Base-by-base conservation (phyloP, 1,140 invertebrate genomes). In the Oncopeltus fasciatus region DNA sequence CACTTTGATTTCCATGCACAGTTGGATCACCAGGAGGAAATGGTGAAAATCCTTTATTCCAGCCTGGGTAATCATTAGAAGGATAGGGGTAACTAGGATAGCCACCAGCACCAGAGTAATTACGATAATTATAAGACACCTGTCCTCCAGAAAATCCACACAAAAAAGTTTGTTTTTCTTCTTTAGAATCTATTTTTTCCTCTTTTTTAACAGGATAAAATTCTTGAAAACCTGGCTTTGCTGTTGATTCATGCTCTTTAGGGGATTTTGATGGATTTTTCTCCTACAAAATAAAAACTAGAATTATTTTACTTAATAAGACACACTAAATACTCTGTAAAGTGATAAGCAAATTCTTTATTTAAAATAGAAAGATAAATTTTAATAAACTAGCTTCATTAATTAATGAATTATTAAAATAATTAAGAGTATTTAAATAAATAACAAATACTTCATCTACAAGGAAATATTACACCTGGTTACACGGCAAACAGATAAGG, bases 141-240 rank as follows among this genome's bases (percentile, higher is more conserved):
- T 61, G 46, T 16, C 60, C 60, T 8, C 60, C 60, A 33, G 46
- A 53, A 24, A 61, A 61, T 14, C 60, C 60, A 53, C 28, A 59
- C 16, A 21, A 26, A 33, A 61, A 61, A 9, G n/a, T 31, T 21
- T 61, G 60, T 16, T 61, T 61, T 53, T 61, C 38, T 28, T 26
- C 47, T 53, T 61, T 44, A 4, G 26, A 11, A 20, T 31, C 57
- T 2, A 24, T 5, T 14, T 53, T 53, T 53, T 53, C 49, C 9
- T 31, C 57, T 53, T 53, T 53, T 53, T 53, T 53, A 14, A 53
- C 26, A 14, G 20, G 49, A 26, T 53, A 24, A 53, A 53, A 53
- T 26, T 53, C 49, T 53, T 53, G 49, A 26, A 53, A 53, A 2
- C 49, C 49, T 24, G 49, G 49, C 24, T 53, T 53, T 26, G 49